phyloP scores from a whole-genome alignment of 1,140 invertebrate species.

The Olivierus martensii region DNA sequence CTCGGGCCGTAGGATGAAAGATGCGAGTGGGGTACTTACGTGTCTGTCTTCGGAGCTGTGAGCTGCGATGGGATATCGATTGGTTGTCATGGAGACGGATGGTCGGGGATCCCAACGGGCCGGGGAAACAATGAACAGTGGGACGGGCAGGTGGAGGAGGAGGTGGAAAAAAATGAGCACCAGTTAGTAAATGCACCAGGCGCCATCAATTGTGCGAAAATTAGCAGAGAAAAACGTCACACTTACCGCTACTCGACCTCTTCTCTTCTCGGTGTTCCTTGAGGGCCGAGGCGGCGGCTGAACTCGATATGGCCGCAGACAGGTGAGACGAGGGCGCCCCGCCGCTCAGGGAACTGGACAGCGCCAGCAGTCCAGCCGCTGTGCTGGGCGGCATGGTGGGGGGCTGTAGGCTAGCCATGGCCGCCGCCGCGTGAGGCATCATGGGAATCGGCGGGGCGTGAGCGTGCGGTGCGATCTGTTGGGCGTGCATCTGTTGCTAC shows the following conservation, averaged over 20 bases:
- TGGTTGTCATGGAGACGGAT: slow-evolving; percentile 4
- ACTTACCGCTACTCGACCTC: slow-evolving; percentile 16
- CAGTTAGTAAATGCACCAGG: background rate
- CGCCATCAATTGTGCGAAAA: background rate
- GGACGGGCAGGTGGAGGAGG: slow-evolving; percentile 2
- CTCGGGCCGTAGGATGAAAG: background rate
- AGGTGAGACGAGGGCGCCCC: slow-evolving; percentile 16
- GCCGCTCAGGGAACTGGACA: slow-evolving; percentile 21
- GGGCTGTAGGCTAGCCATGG: slow-evolving; percentile 21
- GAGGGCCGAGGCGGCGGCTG: slow-evolving; percentile 5
- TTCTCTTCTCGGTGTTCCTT: slow-evolving; percentile 21
- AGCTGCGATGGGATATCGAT: slow-evolving; percentile 15
- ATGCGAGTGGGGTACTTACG: slow-evolving; percentile 15
- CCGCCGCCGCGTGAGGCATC: slow-evolving; percentile 41
- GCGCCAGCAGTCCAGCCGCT: slow-evolving; percentile 29
- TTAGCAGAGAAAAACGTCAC: slow-evolving; percentile 3
- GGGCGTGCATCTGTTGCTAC: slow-evolving; percentile 78
- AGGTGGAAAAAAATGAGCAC: background rate
- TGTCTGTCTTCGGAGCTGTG: slow-evolving; percentile 22
- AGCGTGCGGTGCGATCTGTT: slow-evolving; percentile 59
- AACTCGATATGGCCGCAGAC: background rate
- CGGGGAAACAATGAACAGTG: slow-evolving; percentile 1
- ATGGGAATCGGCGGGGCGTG: slow-evolving; percentile 54
- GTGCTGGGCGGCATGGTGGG: slow-evolving; percentile 22
- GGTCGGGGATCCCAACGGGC: background rate